Conservation (phyloP, 2,113 vertebrate genomes). For the Rattus norvegicus region GRCr8 NC_086021.1:94056501-94057000, state of each 20-base stretch:
- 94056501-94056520: conserved; percentile 66
- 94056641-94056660: conserved; percentile 63
- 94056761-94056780: conserved; percentile 65
- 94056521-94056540: conserved; percentile 64
- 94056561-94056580: conserved; percentile 70
- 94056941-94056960: conserved; percentile 69
- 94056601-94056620: conserved; percentile 45
- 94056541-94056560: conserved; percentile 56
- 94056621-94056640: conserved; percentile 45
- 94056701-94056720: conserved; percentile 32
- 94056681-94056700: conserved; percentile 56
- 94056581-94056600: conserved; percentile 52
- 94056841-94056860: conserved; percentile 50
- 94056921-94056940: conserved; percentile 70
- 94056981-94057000: not conserved
- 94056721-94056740: conserved; percentile 8
- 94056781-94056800: conserved; percentile 51
- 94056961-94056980: conserved; percentile 50
- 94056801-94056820: conserved; percentile 54
- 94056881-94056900: conserved; percentile 65
- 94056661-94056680: conserved; percentile 55
- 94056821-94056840: conserved; percentile 46
- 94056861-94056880: conserved; percentile 51
- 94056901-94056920: conserved; percentile 65
- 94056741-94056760: conserved; percentile 71